These are phyloP conservation scores for Tangara arthus DNA, from an alignment of 2,797 vertebrate genomes.

Conservation along the genomic window DNA sequence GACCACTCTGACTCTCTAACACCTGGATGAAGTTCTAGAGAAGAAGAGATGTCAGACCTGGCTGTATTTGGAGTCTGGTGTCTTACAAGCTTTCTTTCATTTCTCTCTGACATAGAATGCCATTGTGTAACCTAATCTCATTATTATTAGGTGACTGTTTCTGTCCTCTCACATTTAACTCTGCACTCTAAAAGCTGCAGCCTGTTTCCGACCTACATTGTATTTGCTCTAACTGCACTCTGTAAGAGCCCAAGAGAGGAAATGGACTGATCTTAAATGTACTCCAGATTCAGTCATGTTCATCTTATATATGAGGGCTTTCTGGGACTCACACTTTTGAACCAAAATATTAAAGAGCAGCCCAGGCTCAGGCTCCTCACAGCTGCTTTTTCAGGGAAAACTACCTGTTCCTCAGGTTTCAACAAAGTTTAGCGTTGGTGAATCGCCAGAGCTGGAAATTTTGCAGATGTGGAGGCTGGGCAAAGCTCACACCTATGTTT, in stretches of 20 bases:
- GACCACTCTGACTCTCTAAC: neutral
- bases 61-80: neutral
- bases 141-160: neutral
- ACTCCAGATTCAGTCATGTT: neutral
- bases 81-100: neutral
- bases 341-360: neutral
- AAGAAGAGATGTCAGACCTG: neutral
- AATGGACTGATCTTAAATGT: neutral
- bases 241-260: neutral
- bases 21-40: neutral
- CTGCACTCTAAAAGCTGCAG: neutral
- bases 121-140: neutral
- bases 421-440: neutral
- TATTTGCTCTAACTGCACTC: neutral
- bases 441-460: neutral
- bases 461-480: fast-evolving
- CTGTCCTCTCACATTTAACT: neutral
- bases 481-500: neutral
- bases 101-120: neutral
- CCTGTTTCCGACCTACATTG: neutral
- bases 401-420: neutral
- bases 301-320: neutral
- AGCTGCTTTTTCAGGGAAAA: neutral
- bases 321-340: neutral
- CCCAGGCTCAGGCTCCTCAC: neutral